These are phyloP conservation scores for Sminthopsis crassicaudata DNA, from an alignment of 2,113 vertebrate species.

Conservation along the genomic window DNA sequence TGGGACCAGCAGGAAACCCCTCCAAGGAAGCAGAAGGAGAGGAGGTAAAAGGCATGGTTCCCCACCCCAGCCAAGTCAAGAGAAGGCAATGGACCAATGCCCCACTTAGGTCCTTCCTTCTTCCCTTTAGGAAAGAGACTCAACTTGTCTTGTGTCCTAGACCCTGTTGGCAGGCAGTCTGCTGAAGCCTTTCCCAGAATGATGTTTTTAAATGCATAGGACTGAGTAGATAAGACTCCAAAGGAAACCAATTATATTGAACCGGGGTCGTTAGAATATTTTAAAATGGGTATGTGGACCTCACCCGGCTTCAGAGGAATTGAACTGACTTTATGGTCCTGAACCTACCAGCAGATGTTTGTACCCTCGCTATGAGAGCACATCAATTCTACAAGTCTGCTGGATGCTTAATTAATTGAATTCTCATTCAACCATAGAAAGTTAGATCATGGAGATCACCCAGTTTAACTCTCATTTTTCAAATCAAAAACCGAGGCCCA, in stretches of 20 bases:
- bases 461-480: neutral
- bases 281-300: neutral
- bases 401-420: neutral
- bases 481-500: neutral
- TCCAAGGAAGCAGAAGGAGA: neutral
- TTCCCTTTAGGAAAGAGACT: neutral
- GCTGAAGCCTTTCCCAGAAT: neutral
- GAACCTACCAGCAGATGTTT: neutral
- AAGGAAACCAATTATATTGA: neutral
- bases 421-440: neutral
- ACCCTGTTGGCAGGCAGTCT: neutral
- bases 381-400: neutral
- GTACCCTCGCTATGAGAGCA: neutral
- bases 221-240: neutral
- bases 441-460: neutral
- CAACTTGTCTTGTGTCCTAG: neutral
- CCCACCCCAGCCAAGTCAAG: neutral
- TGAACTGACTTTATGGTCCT: neutral
- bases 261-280: neutral
- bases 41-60: neutral
- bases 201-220: neutral
- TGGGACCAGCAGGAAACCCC: accelerated
- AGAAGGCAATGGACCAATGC: neutral
- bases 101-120: neutral
- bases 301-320: neutral